These are phyloP conservation scores for Labroides dimidiatus DNA, from an alignment of 2,797 vertebrate species.

Conservation along the genomic window DNA sequence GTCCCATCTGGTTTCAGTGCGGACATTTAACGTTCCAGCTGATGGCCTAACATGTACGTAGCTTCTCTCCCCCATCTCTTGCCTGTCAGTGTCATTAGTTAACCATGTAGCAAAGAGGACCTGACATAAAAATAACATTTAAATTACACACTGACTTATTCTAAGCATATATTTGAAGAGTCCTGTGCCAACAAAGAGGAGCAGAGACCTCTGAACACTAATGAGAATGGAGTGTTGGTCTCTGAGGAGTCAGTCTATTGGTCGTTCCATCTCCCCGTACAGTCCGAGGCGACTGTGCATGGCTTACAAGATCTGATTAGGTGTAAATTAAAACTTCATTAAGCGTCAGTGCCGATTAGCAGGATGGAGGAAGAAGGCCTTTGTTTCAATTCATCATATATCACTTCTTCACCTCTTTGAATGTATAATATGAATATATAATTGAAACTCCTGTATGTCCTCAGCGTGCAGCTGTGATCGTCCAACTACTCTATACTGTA, in stretches of 20 bases:
- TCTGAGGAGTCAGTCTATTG: conserved; percentile 76
- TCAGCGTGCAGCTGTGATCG: conserved; percentile 56
- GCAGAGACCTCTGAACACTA: conserved; percentile 70
- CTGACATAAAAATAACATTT: conserved; percentile 58
- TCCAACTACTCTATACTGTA: conserved; percentile 8
- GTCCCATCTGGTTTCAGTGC: conserved; percentile 32
- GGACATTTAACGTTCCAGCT: conserved; percentile 30
- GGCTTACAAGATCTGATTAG: conserved; percentile 87
- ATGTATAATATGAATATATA: conserved; percentile 51
- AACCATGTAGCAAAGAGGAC: conserved; percentile 52
- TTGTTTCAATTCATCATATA: conserved; percentile 70
- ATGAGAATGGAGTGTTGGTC: conserved; percentile 80
- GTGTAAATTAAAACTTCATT: conserved; percentile 89
- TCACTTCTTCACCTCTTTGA: conserved; percentile 56
- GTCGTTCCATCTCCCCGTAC: conserved; percentile 60
- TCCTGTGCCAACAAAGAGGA: conserved; percentile 53
- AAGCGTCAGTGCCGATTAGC: conserved; percentile 80
- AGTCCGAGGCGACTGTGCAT: conserved; percentile 80
- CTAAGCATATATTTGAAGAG: conserved; percentile 50
- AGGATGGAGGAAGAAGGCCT: conserved; percentile 54
- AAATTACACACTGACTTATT: conserved; percentile 57
- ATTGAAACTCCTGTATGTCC: conserved; percentile 45
- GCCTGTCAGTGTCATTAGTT: conserved; percentile 49
- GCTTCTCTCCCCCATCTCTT: conserved; percentile 7
- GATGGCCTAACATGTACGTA: conserved; percentile 3